Percentiles rank a stretch among this genome's conserved stretches.
phyloP scores from a whole-genome alignment of 2,888 invertebrate genomes.

The Phlogophora meticulosa region DNA sequence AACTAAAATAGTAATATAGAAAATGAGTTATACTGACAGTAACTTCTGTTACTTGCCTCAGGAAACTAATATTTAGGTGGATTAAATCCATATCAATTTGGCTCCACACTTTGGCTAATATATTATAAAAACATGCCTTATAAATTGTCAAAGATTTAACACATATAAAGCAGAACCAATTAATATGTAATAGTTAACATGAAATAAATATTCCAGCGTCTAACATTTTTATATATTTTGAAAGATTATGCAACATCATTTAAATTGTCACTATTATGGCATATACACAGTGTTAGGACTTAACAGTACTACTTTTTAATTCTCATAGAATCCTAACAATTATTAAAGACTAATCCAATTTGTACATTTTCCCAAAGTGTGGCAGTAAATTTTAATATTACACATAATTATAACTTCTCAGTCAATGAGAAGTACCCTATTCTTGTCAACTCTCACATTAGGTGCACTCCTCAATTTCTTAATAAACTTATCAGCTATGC shows the following conservation, averaged over 20 bases:
- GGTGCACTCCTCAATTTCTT: conserved; percentile 93
- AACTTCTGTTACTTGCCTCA: conserved; percentile 34
- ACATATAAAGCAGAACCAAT: conserved; percentile 4
- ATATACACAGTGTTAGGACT: conserved; percentile 23
- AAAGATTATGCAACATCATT: conserved; percentile 37
- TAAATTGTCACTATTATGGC: conserved; percentile 22
- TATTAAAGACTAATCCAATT: conserved; percentile 25
- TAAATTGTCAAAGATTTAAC: conserved; percentile 1
- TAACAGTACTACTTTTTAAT: conserved; percentile 26
- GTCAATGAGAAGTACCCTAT: conserved; percentile 88
- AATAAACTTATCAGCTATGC: conserved; percentile 93
- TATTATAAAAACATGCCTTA: conserved; percentile 9
- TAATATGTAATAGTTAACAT: conserved; percentile 26
- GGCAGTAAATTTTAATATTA: conserved; percentile 44
- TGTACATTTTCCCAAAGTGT: conserved; percentile 51
- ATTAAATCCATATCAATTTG: conserved; percentile 52
- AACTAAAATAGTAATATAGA: conserved; percentile 37
- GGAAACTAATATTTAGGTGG: conserved; percentile 20
- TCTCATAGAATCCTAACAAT: conserved; percentile 26
- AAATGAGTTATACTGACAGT: conserved; percentile 30
- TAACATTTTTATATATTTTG: conserved; percentile 26
- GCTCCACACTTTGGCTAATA: conserved; percentile 61
- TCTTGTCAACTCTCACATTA: conserved; percentile 92
- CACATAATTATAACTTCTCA: conserved; percentile 56
- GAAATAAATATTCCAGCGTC: conserved; percentile 12